Evolutionary conservation across 2,797 vertebrate genomes (phyloP).

Genomic region (Neosilurus mollespiculum): DNA sequence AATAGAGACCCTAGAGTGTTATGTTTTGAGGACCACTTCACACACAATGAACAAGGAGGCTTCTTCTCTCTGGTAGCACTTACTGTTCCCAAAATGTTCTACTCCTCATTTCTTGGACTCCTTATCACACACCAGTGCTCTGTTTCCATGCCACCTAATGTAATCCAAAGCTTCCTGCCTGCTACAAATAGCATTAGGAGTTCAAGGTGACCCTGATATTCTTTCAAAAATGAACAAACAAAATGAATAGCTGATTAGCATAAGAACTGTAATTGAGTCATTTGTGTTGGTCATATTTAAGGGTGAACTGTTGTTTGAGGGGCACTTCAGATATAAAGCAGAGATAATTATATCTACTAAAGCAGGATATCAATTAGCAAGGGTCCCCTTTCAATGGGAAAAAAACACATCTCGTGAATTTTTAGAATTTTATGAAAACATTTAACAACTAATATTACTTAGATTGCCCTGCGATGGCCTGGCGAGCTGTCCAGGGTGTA

Average conservation of each 20-base stretch:
- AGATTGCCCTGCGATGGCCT: too few species aligned
- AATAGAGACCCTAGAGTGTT: not conserved
- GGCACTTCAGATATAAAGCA: constrained; percentile 1
- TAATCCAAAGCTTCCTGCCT: not conserved
- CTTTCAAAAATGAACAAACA: constrained; percentile 1
- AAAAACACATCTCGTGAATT: not conserved
- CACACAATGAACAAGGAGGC: not conserved
- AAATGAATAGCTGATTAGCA: not conserved
- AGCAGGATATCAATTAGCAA: constrained; percentile 25
- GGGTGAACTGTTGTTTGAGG: not conserved
- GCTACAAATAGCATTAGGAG: not conserved
- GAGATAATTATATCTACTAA: not conserved
- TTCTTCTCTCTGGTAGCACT: not conserved
- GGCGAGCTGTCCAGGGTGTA: too few species aligned
- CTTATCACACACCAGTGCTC: not conserved
- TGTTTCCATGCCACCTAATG: constrained; percentile 23
- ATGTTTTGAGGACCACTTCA: not conserved
- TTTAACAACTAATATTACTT: too few species aligned
- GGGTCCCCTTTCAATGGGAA: not conserved
- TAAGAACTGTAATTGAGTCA: not conserved
- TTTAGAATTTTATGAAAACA: not conserved
- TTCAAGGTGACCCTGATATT: constrained; percentile 20
- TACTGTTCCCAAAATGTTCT: not conserved
- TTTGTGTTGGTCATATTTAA: not conserved
- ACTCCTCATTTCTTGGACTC: not conserved